Evolutionary conservation across 2,888 invertebrate genomes (phyloP), one percentile per base, ranked within the genome.

Genomic region (Sialis fuliginosa): DNA sequence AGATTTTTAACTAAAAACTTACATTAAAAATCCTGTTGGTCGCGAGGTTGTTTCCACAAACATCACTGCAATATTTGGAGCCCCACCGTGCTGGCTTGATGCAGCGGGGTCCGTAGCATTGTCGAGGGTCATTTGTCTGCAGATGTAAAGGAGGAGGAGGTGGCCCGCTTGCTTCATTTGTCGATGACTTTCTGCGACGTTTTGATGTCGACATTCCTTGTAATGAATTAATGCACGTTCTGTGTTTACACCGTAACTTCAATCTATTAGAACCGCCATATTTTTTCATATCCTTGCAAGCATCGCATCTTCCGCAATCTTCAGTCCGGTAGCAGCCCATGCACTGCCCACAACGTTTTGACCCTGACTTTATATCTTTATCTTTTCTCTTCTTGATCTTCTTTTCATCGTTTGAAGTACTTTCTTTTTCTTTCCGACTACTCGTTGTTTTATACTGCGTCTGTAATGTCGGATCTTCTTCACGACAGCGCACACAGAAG

Each of bases 81-180:
- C 75, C 69, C 51, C 63, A 74, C 9, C 82, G 70, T 0, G 95
- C 87, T 37, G 80, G 77, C 48, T 79, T 75, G 0, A 74, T 72
- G 63, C 98, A 98, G 46, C 79, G 78, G 0, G 93, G 95, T 0
- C 96, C 96, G 59, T 84, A 85, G 62, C 97, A 98, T 58, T 97
- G 96, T 1, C 83, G 67, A 0, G 82, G 71, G 35, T 73, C 74
- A 8, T 71, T 64, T 0, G 79, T 71, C 58, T 74, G 71, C 46
- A 76, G 57, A 55, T 69, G 79, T 30, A 62, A 2, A 65, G 70
- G 61, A 60, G 68, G 52, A 60, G 72, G 4, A 58, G 63, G 57
- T 63, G 74, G 57, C 58, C 65, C 0, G 60, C 58, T 39, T 67
- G 66, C 0, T 67, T 57, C 49, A 69, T 69, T 46, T 67, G 68